Evolutionary conservation across 2,113 vertebrate genomes (phyloP).

Genomic region (Martes martes): DNA sequence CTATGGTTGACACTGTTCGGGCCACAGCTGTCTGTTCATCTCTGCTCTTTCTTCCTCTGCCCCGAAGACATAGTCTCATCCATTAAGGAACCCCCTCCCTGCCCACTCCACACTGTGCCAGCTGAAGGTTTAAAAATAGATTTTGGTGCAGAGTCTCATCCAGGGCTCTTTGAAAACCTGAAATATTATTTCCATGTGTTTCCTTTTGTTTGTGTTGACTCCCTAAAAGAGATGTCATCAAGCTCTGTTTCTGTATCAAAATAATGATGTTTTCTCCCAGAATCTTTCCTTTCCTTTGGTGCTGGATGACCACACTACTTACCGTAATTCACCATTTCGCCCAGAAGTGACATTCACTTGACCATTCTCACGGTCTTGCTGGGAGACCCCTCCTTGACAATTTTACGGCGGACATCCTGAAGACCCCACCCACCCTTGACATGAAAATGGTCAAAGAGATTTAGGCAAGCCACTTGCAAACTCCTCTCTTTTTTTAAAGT

Average conservation of each 20-base stretch:
- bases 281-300: background rate
- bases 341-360: background rate
- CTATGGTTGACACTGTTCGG: background rate
- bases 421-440: background rate
- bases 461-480: background rate
- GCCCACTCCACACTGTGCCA: background rate
- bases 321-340: background rate
- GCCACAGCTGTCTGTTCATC: background rate
- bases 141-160: background rate
- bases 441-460: background rate
- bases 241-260: background rate
- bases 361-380: background rate
- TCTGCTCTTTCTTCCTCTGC: background rate
- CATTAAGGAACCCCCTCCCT: background rate
- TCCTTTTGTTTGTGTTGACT: background rate
- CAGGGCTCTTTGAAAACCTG: background rate
- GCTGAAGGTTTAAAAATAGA: background rate
- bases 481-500: background rate
- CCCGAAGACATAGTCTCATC: background rate
- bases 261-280: background rate
- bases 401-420: background rate
- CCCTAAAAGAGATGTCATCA: background rate
- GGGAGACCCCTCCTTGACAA: background rate
- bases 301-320: background rate
- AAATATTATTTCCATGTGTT: background rate